Base-by-base conservation (phyloP, 2,888 invertebrate genomes). In the Chrysotoxum bicinctum region DNA sequence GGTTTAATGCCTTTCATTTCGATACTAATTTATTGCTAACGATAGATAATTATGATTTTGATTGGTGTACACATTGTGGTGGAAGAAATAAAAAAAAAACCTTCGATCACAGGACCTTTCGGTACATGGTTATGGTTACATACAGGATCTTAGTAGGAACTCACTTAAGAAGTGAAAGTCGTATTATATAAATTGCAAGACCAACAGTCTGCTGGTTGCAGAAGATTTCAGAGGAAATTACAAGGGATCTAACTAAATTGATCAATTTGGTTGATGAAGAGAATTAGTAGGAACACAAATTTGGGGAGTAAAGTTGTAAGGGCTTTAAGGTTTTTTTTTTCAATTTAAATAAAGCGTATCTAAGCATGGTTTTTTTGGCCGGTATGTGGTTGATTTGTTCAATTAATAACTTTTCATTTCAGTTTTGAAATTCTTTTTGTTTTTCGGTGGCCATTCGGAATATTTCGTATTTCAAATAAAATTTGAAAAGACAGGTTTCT, bases 11-110 rank as follows among this genome's bases (percentile, higher is more conserved):
- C 81, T 81, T 81, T 81, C 81, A 85, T 85, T 85, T 85, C 81
- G 85, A 85, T 85, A 81, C 73, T 81, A 85, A 85, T 85, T 85
- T 85, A 85, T 85, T 85, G 77, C 77, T 85, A 85, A 85, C 85
- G 81, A 85, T 85, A 85, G 85, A 85, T 85, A 85, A 85, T 85
- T 85, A 85, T 77, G 85, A 85, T 81, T 85, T 81, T 78, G 43
- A 56, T 35, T 45, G 69, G 26, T 40, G 64, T 64, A 26, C 37
- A 26, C 10, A 12, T 60, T n/a, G 45, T 35, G 43, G 30, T 19
- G 2, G 35, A 6, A 35, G 30, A 3, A n/a, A 14, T 21, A 30
- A 23, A 40, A 35, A 72, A 52, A 54, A 60, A 54, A 35, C 32
- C n/a, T 69, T 78, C 43, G 56, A 83, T 83, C 56, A 50, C 52